These are phyloP conservation scores for Antheraea yamamai DNA, from an alignment of 2,888 invertebrate species.

Conservation along the genomic window DNA sequence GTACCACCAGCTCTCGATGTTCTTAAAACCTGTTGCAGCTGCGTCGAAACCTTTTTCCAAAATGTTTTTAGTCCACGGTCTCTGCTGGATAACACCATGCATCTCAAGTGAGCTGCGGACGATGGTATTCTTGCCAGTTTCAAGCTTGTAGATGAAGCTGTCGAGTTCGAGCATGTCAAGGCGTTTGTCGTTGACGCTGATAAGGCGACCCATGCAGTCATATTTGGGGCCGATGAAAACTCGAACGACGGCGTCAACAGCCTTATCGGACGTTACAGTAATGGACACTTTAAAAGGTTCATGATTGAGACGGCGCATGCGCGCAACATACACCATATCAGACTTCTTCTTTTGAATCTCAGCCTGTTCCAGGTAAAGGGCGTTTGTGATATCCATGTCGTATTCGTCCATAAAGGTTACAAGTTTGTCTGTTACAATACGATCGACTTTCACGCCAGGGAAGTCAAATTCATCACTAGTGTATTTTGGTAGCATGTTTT, in stretches of 20 bases:
- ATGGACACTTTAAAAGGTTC: constrained; percentile 84
- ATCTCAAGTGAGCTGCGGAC: constrained; percentile 86
- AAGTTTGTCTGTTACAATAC: constrained; percentile 84
- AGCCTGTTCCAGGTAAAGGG: constrained; percentile 73
- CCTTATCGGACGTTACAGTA: constrained; percentile 80
- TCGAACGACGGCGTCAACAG: constrained; percentile 83
- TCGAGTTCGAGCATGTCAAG: constrained; percentile 74
- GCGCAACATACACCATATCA: constrained; percentile 76
- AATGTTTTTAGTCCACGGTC: constrained; percentile 66
- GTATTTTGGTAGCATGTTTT: constrained; percentile 82
- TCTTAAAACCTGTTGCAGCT: constrained; percentile 74
- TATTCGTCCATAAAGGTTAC: constrained; percentile 87
- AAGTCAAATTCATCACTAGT: constrained; percentile 82
- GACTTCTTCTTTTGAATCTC: constrained; percentile 76
- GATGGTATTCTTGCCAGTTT: constrained; percentile 85
- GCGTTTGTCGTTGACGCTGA: constrained; percentile 74
- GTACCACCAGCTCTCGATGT: constrained; percentile 81
- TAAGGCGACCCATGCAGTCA: constrained; percentile 83
- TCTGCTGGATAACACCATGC: constrained; percentile 84
- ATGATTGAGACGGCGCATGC: constrained; percentile 85
- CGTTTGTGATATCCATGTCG: constrained; percentile 85
- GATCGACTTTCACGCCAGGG: constrained; percentile 84
- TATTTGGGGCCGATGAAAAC: constrained; percentile 87
- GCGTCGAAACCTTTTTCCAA: constrained; percentile 47
- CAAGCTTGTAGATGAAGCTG: constrained; percentile 83